These are phyloP conservation scores for Gobionotothen gibberifrons DNA, from an alignment of 2,797 vertebrate genomes.

Conservation along the genomic window DNA sequence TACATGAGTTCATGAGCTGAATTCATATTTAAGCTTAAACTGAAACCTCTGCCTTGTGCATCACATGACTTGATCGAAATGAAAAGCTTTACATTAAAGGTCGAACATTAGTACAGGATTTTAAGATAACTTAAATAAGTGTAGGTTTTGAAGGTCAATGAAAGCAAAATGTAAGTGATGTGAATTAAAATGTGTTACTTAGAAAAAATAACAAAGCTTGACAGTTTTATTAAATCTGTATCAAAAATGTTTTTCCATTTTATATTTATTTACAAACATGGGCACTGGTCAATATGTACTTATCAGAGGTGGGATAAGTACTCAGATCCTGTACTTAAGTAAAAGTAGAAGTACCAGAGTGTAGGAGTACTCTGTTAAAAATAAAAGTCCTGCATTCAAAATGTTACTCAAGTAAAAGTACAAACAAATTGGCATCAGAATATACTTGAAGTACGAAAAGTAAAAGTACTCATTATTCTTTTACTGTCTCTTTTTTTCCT, in stretches of 20 bases:
- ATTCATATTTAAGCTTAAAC: slow-evolving; percentile 5
- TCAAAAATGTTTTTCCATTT: not conserved
- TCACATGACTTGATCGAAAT: not conserved
- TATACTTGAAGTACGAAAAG: too few relatives aligned
- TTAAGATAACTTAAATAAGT: not conserved
- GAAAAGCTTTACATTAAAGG: not conserved
- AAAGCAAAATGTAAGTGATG: not conserved
- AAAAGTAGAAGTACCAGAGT: too few relatives aligned
- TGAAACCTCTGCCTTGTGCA: not conserved
- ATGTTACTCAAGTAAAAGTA: too few relatives aligned
- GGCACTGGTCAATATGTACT: not conserved
- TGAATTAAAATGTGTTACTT: not conserved
- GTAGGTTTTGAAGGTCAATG: not conserved
- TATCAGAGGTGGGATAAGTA: not conserved
- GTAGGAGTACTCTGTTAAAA: too few relatives aligned
- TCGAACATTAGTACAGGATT: not conserved
- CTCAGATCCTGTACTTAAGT: too few relatives aligned
- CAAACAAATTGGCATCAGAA: too few relatives aligned
- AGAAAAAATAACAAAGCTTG: not conserved
- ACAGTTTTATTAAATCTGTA: not conserved
- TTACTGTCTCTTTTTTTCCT: not conserved
- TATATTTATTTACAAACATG: not conserved
- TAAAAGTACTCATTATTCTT: too few relatives aligned
- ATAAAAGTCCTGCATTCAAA: too few relatives aligned
- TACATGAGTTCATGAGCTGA: not conserved